phyloP scores from a whole-genome alignment of 2,113 vertebrate genomes.

The Pyxicephalus adspersus region DNA sequence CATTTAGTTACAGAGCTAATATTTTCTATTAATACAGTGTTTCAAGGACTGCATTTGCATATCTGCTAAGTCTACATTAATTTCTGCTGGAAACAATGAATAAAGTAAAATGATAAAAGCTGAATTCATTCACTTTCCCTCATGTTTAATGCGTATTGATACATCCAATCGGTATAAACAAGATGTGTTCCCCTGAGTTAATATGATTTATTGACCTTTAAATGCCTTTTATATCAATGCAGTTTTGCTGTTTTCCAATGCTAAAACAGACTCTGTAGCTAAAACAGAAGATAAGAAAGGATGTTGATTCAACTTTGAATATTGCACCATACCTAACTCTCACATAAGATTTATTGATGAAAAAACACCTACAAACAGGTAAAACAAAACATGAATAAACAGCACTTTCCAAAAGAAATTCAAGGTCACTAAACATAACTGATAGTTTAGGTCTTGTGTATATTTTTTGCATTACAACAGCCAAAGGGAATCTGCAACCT shows the following conservation, averaged over 20 bases:
- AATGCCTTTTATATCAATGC: conserved; percentile 4
- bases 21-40: background rate
- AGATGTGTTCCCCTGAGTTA: conserved; percentile 24
- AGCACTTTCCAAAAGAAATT: conserved; percentile 47
- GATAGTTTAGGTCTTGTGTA: background rate
- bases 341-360: conserved; percentile 22
- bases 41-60: conserved; percentile 23
- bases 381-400: conserved; percentile 19
- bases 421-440: background rate
- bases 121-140: conserved; percentile 24
- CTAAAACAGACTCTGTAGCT: background rate
- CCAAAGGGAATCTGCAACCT: too few relatives aligned
- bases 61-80: background rate
- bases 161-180: conserved; percentile 11
- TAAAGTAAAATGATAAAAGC: conserved; percentile 28
- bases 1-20: conserved; percentile 38
- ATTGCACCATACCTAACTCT: background rate
- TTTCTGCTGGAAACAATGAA: conserved; percentile 16
- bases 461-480: background rate
- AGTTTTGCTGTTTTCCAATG: background rate
- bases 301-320: conserved; percentile 38
- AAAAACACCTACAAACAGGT: conserved; percentile 16
- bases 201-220: conserved; percentile 48
- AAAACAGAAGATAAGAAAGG: conserved; percentile 1
- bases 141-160: conserved; percentile 32